Percentiles rank a stretch among this genome's conserved stretches.
phyloP scores from a whole-genome alignment of 2,797 vertebrate genomes.

The Rhynchonycteris naso region DNA sequence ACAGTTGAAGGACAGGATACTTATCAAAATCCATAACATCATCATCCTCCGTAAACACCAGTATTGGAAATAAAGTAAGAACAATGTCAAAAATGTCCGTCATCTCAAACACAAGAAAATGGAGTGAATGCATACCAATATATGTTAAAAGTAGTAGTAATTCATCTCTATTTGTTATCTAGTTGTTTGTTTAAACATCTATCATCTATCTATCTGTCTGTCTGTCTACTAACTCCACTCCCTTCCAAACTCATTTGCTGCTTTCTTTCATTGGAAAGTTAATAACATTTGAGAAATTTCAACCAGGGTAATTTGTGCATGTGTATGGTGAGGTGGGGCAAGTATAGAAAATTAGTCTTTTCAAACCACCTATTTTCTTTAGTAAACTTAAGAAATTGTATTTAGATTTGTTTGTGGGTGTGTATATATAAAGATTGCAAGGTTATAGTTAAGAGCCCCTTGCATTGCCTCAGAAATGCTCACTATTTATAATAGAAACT shows the following conservation, averaged over 20 bases:
- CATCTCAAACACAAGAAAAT: neutral
- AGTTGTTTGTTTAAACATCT: neutral
- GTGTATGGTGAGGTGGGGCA: no score
- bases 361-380: neutral
- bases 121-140: neutral
- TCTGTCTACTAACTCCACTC: neutral
- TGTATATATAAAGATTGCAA: neutral
- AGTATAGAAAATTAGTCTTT: neutral
- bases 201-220: neutral
- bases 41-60: neutral
- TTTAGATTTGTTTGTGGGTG: constrained; percentile 24
- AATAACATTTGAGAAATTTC: neutral
- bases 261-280: neutral
- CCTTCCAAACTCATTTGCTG: neutral
- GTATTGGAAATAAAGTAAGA: neutral
- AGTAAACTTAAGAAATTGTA: neutral
- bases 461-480: constrained; percentile 20
- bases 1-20: neutral
- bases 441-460: constrained; percentile 31
- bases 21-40: neutral
- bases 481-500: constrained; percentile 40
- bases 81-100: neutral
- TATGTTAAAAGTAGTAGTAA: neutral
- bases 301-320: neutral
- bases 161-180: neutral